phyloP scores from a whole-genome alignment of 2,113 vertebrate genomes.

The Dromas ardeola region DNA sequence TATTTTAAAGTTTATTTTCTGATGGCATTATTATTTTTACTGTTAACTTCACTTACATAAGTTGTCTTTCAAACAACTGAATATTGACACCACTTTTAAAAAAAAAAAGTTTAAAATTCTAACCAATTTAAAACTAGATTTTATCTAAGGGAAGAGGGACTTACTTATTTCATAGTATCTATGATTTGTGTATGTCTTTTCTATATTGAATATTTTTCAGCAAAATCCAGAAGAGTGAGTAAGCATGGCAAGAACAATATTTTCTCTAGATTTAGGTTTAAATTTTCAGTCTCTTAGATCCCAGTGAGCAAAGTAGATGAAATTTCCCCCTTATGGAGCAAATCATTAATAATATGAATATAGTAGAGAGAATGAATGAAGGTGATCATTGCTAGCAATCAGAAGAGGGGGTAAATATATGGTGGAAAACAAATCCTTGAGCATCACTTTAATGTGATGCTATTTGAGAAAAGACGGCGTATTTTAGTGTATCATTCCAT shows the following conservation, averaged over 20 bases:
- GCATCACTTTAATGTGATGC: background rate
- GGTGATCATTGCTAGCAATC: background rate
- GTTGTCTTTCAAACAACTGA: background rate
- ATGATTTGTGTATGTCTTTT: background rate
- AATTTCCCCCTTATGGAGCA: background rate
- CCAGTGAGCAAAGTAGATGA: background rate
- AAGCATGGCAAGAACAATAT: background rate
- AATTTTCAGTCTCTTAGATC: background rate
- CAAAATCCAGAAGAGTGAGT: background rate
- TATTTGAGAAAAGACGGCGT: background rate
- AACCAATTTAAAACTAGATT: background rate
- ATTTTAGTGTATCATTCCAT: background rate
- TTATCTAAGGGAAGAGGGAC: background rate
- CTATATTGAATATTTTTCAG: background rate
- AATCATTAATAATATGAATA: background rate
- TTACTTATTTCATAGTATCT: background rate
- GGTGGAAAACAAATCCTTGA: background rate
- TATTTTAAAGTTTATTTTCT: background rate
- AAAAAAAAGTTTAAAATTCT: background rate
- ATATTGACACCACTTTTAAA: background rate
- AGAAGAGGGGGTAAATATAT: background rate
- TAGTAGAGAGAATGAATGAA: background rate
- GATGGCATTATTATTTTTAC: background rate
- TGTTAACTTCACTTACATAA: background rate
- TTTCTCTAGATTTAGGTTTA: background rate